Base-by-base conservation (phyloP, 2,888 invertebrate genomes). In the Diaprepes abbreviatus region DNA sequence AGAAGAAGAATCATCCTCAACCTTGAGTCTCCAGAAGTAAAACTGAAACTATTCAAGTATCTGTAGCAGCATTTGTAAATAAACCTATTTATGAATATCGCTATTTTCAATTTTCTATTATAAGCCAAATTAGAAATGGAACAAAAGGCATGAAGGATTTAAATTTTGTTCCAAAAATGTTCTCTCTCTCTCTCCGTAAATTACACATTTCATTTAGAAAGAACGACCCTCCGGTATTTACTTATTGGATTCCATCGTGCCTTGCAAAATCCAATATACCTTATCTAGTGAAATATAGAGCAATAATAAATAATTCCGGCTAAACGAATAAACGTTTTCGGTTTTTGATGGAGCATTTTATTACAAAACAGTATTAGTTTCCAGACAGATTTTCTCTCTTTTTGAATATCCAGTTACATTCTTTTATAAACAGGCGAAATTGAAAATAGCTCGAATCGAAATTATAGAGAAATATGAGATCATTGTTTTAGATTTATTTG, bases 161-260 rank as follows among this genome's bases (percentile, higher is more conserved):
- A 74, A 76, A 76, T 77, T 77, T 73, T 74, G 73, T 74, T 70
- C 70, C 73, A 72, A 74, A 69, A 60, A n/a, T n/a, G n/a, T 66
- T 55, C 62, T 43, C 67, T 67, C 48, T 50, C 55, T 14, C 5
- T 31, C 48, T 59, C 24, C 71, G 75, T 72, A 75, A 78, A 77
- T 78, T 78, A 76, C 76, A 77, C 78, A 78, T 78, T 78, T 77
- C 77, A 78, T 76, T 78, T 78, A 73, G 74, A 75, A 75, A 75
- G 77, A 77, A 77, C 75, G 74, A 77, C 76, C 76, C 77, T 74
- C 74, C 72, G 78, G 78, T 78, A 78, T 78, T 77, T 78, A 76
- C 77, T 78, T 78, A 78, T 78, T 78, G 78, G 76, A 78, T 78
- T 78, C 77, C 71, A 70, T 68, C 43, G 70, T 55, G 59, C 67